Evolutionary conservation across 2,797 vertebrate genomes (phyloP).

Genomic region (Octomys mimax): DNA sequence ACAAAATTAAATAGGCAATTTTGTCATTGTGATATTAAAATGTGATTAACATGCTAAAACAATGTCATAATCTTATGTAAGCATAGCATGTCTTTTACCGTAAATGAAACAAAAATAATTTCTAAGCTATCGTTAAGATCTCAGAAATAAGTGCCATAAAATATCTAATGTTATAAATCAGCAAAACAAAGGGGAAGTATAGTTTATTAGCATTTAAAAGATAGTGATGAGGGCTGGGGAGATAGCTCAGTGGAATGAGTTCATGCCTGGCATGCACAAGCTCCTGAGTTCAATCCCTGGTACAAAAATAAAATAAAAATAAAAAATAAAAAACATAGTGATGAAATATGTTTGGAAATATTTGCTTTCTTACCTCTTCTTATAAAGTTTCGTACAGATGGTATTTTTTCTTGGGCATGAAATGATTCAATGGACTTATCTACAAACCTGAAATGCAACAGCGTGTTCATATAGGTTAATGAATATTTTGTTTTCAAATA

Average conservation of each 20-base stretch:
- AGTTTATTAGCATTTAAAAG: background rate
- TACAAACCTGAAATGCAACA: background rate
- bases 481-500: background rate
- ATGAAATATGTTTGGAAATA: background rate
- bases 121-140: background rate
- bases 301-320: no score
- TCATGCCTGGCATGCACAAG: no score
- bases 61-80: background rate
- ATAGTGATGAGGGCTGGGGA: background rate
- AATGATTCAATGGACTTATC: background rate
- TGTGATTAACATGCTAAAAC: background rate
- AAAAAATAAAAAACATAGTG: background rate
- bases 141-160: background rate
- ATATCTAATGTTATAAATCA: background rate
- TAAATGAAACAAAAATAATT: background rate
- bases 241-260: no score
- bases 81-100: background rate
- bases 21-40: background rate
- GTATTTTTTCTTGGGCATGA: background rate
- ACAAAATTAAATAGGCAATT: background rate
- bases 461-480: background rate
- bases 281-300: no score
- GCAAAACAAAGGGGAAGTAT: background rate
- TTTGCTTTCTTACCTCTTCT: background rate
- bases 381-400: background rate